Evolutionary conservation across 2,797 vertebrate genomes (phyloP).

Genomic region (Diplodus puntazzo): DNA sequence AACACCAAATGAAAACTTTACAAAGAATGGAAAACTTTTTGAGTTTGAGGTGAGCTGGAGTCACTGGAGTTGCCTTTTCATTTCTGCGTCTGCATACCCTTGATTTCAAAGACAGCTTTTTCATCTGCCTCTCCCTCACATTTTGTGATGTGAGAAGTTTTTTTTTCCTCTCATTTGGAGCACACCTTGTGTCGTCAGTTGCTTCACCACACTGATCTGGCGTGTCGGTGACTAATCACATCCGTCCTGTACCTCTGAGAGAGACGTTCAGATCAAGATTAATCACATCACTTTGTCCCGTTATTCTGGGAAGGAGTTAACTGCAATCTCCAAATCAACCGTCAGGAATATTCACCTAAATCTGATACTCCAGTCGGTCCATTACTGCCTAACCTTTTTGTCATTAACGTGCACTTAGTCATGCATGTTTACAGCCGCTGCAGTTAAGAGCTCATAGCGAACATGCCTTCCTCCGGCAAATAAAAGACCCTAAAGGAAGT

Average conservation of each 20-base stretch:
- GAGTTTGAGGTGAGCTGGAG: background rate
- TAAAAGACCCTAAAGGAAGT: constrained; percentile 76
- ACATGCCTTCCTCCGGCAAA: constrained; percentile 72
- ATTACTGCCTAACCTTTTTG: constrained; percentile 64
- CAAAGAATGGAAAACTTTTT: background rate
- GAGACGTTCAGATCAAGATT: constrained; percentile 9
- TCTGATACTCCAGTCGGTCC: constrained; percentile 63
- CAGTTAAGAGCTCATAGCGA: constrained; percentile 74
- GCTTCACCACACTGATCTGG: background rate
- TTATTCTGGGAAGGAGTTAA: constrained; percentile 24
- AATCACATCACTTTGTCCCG: constrained; percentile 9
- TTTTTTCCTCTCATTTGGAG: background rate
- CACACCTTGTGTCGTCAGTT: background rate
- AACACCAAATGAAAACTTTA: background rate
- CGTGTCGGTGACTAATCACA: background rate
- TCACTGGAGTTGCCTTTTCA: background rate
- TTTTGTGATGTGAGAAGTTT: background rate
- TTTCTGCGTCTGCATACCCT: background rate
- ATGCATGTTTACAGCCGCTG: constrained; percentile 75
- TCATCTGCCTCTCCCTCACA: background rate
- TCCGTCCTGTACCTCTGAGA: background rate
- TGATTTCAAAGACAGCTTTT: background rate
- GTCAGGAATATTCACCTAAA: constrained; percentile 39
- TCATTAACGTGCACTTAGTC: constrained; percentile 80
- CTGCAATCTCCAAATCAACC: constrained; percentile 37